Conservation (phyloP, 2,888 invertebrate genomes). For the Idaea straminata region DNA sequence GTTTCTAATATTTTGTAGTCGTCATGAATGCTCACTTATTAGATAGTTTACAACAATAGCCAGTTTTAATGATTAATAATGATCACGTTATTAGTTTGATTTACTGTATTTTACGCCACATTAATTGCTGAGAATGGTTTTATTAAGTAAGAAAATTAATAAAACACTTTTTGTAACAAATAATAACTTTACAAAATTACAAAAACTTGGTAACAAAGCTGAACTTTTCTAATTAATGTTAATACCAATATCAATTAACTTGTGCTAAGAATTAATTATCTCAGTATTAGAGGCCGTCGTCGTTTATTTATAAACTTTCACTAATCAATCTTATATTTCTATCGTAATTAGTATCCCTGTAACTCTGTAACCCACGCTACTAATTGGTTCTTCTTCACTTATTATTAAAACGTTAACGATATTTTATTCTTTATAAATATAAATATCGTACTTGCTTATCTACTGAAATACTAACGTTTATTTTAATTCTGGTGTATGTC, state of each 20-base stretch:
- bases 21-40: background rate
- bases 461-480: background rate
- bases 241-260: constrained; percentile 76
- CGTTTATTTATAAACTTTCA: constrained; percentile 77
- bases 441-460: background rate
- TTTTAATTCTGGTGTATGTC: too few species aligned
- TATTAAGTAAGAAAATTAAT: constrained; percentile 8
- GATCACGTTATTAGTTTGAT: background rate
- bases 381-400: constrained; percentile 23
- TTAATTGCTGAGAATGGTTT: background rate
- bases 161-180: constrained; percentile 22
- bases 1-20: background rate
- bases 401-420: constrained; percentile 3
- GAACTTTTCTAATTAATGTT: constrained; percentile 77
- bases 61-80: background rate
- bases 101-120: background rate
- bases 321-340: constrained; percentile 65
- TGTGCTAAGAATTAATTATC: constrained; percentile 77
- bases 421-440: background rate
- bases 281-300: constrained; percentile 71
- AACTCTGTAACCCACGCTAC: constrained; percentile 43
- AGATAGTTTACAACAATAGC: background rate
- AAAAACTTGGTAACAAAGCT: constrained; percentile 50
- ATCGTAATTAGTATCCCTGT: background rate
- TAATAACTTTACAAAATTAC: constrained; percentile 36